Evolutionary conservation across 2,888 invertebrate genomes (phyloP).

Genomic region (Xestia c-nigrum): DNA sequence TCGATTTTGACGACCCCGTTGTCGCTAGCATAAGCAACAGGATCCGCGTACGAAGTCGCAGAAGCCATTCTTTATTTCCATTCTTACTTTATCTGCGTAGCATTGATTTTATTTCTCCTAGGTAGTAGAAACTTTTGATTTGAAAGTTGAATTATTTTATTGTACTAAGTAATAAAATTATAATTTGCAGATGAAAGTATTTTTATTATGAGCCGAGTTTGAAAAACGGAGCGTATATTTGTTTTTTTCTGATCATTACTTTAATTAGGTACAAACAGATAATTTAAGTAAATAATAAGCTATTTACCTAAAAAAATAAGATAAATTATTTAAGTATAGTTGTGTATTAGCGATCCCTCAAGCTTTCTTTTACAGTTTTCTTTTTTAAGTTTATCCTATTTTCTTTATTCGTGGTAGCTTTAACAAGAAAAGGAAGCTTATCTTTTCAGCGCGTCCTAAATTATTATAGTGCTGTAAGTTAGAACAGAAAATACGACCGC

Average conservation of each 20-base stretch:
- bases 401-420: slow-evolving; percentile 30
- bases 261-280: not conserved
- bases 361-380: not conserved
- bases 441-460: slow-evolving; percentile 37
- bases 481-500: slow-evolving; percentile 38
- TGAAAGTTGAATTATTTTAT: not conserved
- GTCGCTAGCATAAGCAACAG: too few species aligned
- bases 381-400: slow-evolving; percentile 11
- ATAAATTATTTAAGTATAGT: not conserved
- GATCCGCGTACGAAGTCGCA: too few species aligned
- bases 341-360: not conserved
- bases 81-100: not conserved
- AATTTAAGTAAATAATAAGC: not conserved
- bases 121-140: not conserved
- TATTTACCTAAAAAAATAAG: not conserved
- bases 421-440: slow-evolving; percentile 45
- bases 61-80: too few species aligned
- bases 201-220: not conserved
- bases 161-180: not conserved
- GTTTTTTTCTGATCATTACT: not conserved
- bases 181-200: not conserved
- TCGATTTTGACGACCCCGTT: too few species aligned
- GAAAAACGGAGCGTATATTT: not conserved
- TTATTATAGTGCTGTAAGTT: slow-evolving; percentile 37
- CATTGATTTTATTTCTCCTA: not conserved